These are phyloP conservation scores for Metacarcinus magister DNA, from an alignment of 2,888 invertebrate genomes.

Conservation along the genomic window DNA sequence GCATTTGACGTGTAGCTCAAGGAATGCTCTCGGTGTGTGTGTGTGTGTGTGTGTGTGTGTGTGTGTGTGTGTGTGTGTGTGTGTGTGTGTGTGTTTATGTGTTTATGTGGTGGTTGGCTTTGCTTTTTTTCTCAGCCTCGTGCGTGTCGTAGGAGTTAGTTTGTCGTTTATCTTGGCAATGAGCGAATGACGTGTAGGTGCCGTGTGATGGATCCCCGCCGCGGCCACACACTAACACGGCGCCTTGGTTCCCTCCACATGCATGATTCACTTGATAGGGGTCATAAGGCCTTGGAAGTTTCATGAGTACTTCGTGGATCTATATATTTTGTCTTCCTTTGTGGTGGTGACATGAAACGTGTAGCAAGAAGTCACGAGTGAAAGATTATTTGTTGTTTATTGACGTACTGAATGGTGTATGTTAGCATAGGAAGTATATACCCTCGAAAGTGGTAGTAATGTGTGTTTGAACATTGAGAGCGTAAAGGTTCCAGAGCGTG, in stretches of 20 bases:
- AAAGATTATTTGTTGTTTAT: neutral
- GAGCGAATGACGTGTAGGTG: neutral
- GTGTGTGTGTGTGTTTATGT: no score
- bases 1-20: neutral
- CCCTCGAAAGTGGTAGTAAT: no score
- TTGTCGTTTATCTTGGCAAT: neutral
- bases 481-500: no score
- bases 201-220: neutral
- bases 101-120: neutral
- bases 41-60: no score
- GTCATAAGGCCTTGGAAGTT: neutral
- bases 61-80: no score
- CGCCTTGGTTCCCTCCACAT: neutral
- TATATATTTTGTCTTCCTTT: neutral
- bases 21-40: neutral
- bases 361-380: neutral
- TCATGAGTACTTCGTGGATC: neutral
- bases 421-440: neutral
- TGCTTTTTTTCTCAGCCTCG: neutral
- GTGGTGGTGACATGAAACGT: neutral
- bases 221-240: neutral
- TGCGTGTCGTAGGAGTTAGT: neutral
- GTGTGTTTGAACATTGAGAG: no score
- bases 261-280: neutral
- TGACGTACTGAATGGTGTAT: neutral